Conservation (phyloP, 2,888 invertebrate species). For the Lithosia quadra region DNA sequence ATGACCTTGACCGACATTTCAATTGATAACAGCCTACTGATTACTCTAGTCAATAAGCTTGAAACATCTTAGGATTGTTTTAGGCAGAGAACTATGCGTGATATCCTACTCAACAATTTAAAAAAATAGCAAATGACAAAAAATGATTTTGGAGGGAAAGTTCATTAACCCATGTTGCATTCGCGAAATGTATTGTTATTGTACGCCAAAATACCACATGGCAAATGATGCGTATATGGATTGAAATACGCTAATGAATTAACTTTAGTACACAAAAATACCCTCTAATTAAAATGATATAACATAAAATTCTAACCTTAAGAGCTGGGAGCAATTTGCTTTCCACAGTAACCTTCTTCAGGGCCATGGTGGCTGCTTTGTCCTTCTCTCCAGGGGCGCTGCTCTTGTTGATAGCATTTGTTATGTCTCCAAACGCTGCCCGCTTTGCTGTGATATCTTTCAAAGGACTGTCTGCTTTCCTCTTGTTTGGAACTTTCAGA, state of each 20-base stretch:
- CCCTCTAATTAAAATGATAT: conserved; percentile 53
- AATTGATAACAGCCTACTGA: background rate
- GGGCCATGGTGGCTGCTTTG: conserved; percentile 64
- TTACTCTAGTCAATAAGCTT: background rate
- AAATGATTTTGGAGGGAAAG: conserved; percentile 71
- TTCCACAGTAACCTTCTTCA: conserved; percentile 84
- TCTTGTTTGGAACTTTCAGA: conserved; percentile 88
- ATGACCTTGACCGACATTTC: background rate
- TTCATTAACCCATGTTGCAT: conserved; percentile 61
- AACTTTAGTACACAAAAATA: conserved; percentile 38
- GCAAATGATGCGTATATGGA: background rate
- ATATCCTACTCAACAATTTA: background rate
- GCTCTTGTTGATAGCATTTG: conserved; percentile 89
- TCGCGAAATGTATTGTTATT: conserved; percentile 22
- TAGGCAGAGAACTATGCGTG: background rate
- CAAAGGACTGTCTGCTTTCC: conserved; percentile 93
- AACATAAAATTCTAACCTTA: conserved; percentile 69
- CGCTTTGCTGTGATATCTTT: conserved; percentile 92
- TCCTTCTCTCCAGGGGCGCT: conserved; percentile 73
- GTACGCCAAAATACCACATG: conserved; percentile 25
- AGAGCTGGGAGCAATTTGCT: conserved; percentile 81
- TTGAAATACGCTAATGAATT: conserved; percentile 2
- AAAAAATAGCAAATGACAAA: conserved; percentile 3
- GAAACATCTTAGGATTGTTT: background rate
- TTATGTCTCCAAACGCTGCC: conserved; percentile 95